These are phyloP conservation scores for Hirtodrosophila confusa DNA, from an alignment of 2,888 invertebrate genomes.

Conservation along the genomic window DNA sequence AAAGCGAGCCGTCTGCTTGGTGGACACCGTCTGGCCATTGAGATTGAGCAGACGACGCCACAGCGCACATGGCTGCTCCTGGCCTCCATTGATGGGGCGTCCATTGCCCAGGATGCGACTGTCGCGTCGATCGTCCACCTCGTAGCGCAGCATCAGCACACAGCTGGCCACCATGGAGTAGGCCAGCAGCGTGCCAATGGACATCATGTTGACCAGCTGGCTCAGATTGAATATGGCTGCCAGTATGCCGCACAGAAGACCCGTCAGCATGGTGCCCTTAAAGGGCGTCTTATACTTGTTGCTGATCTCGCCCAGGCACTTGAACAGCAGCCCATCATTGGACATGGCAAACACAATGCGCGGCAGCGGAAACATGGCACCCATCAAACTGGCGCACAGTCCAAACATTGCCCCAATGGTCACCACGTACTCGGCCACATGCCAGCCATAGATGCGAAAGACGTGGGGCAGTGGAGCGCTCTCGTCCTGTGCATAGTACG, in stretches of 20 bases:
- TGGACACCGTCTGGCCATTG: constrained; percentile 83
- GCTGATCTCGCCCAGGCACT: constrained; percentile 89
- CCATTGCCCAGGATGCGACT: constrained; percentile 61
- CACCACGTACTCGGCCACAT: constrained; percentile 92
- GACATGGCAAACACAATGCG: constrained; percentile 96
- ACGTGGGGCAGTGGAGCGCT: constrained; percentile 92
- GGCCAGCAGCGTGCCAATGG: constrained; percentile 90
- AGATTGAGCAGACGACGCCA: constrained; percentile 84
- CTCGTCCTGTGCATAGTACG: constrained; percentile 86
- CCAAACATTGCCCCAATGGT: constrained; percentile 94
- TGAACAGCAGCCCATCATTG: constrained; percentile 92
- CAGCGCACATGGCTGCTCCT: constrained; percentile 58
- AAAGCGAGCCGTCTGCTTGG: constrained; percentile 84
- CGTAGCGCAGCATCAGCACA: constrained; percentile 89
- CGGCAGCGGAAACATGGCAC: constrained; percentile 94
- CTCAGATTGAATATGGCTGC: constrained; percentile 89
- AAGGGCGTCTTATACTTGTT: constrained; percentile 91
- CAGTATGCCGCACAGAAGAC: constrained; percentile 89
- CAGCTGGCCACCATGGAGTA: constrained; percentile 91
- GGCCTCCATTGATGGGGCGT: constrained; percentile 33
- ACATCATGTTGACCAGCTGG: constrained; percentile 91
- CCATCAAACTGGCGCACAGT: constrained; percentile 92
- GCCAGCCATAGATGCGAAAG: constrained; percentile 90
- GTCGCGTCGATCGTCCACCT: constrained; percentile 76
- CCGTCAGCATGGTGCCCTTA: constrained; percentile 90